Evolutionary conservation across 2,888 invertebrate genomes (phyloP), one percentile per base, ranked within the genome.

Genomic region (Monoplex corrugatus): DNA sequence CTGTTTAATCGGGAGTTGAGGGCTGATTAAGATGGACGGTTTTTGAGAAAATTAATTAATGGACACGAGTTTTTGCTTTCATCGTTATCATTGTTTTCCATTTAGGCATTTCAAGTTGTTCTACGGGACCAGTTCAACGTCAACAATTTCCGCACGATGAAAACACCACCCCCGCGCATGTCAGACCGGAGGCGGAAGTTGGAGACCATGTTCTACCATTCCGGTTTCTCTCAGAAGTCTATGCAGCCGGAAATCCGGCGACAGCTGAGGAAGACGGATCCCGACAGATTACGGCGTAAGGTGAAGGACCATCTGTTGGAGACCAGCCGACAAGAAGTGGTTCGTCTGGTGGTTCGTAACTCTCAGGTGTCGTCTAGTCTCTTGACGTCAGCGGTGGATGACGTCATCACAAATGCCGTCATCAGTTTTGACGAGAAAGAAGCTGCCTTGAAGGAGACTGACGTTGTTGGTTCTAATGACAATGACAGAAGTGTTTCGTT

Each of bases 161-260:
- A 88, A 75, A 57, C 85, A 19, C 72, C 85, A 50, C 85, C 88
- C 6, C 83, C 44, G 78, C 85, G 85, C 85, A 89, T 89, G 88
- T 89, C 88, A 2, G 68, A 89, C 85, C n/a, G 88, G 38, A 84
- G 88, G 72, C 72, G 75, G 85, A 89, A 89, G 85, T n/a, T 89
- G 57, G 88, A 89, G 85, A 89, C 88, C 44, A 89, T 84, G 88
- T 89, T 89, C 75, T 89, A 89, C 85, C 38, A 45, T 38, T 89
- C 75, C 13, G 85, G 88, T 16, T 89, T 89, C 50, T 84, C 84
- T 75, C 88, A 85, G 84, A 89, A 89, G 75, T 32, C 72, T 57
- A 85, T 89, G 85, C 88, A 78, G 32, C 88, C 88, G 75, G 88
- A 89, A 75, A 89, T 89, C 38, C 45, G 75, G 19, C 85, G 88